Percentiles rank a stretch among this genome's conserved stretches.
phyloP scores from a whole-genome alignment of 1,140 invertebrate species.

The Charaxes varanes region DNA sequence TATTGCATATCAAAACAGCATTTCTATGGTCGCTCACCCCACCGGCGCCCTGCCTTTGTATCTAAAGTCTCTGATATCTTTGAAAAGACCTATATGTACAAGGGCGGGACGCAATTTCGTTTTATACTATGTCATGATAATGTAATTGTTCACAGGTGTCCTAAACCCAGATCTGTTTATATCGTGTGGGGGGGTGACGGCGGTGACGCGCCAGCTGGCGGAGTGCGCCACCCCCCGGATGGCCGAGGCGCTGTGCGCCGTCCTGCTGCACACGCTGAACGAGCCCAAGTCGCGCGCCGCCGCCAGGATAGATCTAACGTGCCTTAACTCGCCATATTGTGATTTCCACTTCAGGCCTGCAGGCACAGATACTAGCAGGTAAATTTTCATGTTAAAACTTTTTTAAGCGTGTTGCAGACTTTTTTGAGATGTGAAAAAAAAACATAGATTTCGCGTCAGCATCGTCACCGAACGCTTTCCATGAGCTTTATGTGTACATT shows the following conservation, averaged over 20 bases:
- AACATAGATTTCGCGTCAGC: too few relatives aligned
- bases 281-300: constrained; percentile 85
- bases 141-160: constrained; percentile 76
- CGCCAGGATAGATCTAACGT: constrained; percentile 85
- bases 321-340: constrained; percentile 92
- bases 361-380: constrained; percentile 76
- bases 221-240: constrained; percentile 86
- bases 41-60: too few relatives aligned
- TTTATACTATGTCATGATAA: neutral
- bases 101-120: too few relatives aligned
- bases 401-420: too few relatives aligned
- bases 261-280: constrained; percentile 91
- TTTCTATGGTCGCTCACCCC: too few relatives aligned
- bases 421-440: too few relatives aligned
- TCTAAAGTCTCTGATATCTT: too few relatives aligned
- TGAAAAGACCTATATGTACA: too few relatives aligned
- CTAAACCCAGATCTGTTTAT: constrained; percentile 88
- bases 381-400: constrained; percentile 15
- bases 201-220: constrained; percentile 86
- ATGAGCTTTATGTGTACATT: too few relatives aligned
- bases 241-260: constrained; percentile 89
- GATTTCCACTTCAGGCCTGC: constrained; percentile 87
- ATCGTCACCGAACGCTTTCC: too few relatives aligned
- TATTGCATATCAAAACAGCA: too few relatives aligned
- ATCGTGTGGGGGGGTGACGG: constrained; percentile 87